Conservation (phyloP, 30 jellyfish, hydroid and myxozoan genomes). For the Calvadosia cruxmelitensis region DNA sequence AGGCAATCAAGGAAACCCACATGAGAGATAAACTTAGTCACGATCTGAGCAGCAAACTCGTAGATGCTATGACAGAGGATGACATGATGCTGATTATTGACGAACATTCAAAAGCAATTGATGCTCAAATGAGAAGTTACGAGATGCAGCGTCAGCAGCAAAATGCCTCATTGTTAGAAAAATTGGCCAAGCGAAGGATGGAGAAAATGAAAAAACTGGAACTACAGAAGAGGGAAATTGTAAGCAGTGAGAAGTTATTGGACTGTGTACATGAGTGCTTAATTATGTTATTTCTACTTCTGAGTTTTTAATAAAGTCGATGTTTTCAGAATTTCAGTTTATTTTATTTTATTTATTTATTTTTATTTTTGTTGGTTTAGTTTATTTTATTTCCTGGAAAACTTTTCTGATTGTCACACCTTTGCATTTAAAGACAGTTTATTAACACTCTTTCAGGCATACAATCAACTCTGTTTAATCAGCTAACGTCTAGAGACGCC, state of each 20-base stretch:
- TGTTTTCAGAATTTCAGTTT: too few species aligned
- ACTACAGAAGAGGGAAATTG: conserved; percentile 50
- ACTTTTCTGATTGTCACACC: too few species aligned
- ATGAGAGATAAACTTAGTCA: conserved; percentile 51
- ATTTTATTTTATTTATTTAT: too few species aligned
- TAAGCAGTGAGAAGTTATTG: conserved; percentile 10
- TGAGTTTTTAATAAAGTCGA: too few species aligned
- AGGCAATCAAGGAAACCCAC: conserved; percentile 59
- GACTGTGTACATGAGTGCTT: too few species aligned
- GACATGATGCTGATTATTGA: conserved; percentile 56
- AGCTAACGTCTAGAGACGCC: too few species aligned
- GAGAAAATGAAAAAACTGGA: conserved; percentile 47
- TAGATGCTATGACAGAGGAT: conserved; percentile 49
- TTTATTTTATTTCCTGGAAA: too few species aligned
- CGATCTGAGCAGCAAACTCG: conserved; percentile 48
- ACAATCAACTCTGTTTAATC: too few species aligned
- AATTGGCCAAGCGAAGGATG: conserved; percentile 50
- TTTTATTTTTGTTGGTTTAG: too few species aligned
- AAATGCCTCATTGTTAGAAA: conserved; percentile 39
- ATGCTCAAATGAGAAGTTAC: conserved; percentile 26
- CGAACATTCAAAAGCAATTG: conserved; percentile 33
- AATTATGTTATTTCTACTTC: too few species aligned
- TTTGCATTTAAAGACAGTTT: too few species aligned
- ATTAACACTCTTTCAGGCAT: too few species aligned
- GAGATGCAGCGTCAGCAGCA: conserved; percentile 43